Conservation (phyloP, 2,888 invertebrate species). For the Idaea aversata region DNA sequence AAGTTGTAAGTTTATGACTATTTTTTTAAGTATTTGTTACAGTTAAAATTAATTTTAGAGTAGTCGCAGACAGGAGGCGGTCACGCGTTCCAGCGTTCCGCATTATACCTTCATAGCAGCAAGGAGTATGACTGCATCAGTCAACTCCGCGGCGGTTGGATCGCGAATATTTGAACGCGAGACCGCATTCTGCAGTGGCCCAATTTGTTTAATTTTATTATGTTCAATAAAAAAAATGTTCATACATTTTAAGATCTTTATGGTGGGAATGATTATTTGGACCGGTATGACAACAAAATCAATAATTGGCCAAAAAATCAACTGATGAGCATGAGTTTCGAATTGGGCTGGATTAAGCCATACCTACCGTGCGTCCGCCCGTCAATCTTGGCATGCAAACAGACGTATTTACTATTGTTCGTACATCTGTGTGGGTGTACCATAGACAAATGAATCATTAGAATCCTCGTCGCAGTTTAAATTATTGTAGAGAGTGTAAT, state of each 20-base stretch:
- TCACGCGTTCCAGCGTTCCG: neutral
- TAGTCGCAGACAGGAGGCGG: neutral
- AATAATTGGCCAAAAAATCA: no score
- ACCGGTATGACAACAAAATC: neutral
- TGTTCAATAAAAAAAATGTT: neutral
- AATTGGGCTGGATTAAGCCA: no score
- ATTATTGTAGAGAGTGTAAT: neutral
- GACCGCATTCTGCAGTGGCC: neutral
- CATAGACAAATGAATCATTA: neutral
- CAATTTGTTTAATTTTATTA: neutral
- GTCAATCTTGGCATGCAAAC: neutral
- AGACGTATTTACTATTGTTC: neutral
- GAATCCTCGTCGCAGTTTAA: neutral
- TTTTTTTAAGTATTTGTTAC: constrained; percentile 62
- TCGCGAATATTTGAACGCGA: neutral
- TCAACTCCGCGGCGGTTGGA: neutral
- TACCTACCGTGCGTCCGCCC: no score
- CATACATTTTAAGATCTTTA: neutral
- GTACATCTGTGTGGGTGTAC: no score
- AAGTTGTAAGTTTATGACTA: constrained; percentile 65
- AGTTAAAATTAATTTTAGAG: constrained; percentile 42
- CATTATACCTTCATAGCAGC: neutral
- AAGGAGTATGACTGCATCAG: neutral
- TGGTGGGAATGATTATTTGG: neutral
- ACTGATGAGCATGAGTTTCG: no score